phyloP scores from a whole-genome alignment of 2,797 vertebrate species.

The Enteromius afrohamiltoni region DNA sequence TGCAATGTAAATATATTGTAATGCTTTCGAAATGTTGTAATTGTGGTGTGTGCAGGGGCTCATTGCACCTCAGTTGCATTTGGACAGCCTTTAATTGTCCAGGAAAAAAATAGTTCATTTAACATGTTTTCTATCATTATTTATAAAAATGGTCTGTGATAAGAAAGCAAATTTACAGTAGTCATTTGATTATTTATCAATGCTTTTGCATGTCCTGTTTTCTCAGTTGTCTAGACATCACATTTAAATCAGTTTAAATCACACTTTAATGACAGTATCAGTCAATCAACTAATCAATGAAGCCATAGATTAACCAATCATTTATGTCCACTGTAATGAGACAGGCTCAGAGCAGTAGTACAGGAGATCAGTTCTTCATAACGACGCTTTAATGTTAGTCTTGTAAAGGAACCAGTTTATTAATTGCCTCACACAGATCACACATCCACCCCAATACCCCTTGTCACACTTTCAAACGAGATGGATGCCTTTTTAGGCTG shows the following conservation, averaged over 20 bases:
- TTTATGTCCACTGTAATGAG: constrained; percentile 26
- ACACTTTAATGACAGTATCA: constrained; percentile 17
- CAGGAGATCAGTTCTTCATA: constrained; percentile 25
- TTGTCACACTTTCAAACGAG: constrained; percentile 51
- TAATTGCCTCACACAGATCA: constrained; percentile 58
- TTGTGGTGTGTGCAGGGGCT: not conserved
- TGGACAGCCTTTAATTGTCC: not conserved
- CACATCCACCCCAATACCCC: constrained; percentile 44
- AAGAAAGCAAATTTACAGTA: not conserved
- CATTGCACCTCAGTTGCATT: not conserved
- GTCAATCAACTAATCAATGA: constrained; percentile 11
- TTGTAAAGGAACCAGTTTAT: constrained; percentile 57
- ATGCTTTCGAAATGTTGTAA: not conserved
- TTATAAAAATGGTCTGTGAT: not conserved
- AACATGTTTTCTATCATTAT: not conserved
- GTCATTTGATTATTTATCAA: not conserved
- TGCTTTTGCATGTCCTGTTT: not conserved
- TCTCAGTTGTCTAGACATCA: not conserved
- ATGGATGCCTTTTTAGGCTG: constrained; percentile 46
- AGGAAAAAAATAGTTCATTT: not conserved
- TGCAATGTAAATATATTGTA: not conserved
- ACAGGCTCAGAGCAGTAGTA: constrained; percentile 23
- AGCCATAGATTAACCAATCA: constrained; percentile 44
- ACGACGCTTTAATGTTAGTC: constrained; percentile 36
- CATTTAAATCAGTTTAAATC: not conserved